phyloP scores from a whole-genome alignment of 30 jellyfish, hydroid and myxozoan species.

The Chironex yamaguchii region DNA sequence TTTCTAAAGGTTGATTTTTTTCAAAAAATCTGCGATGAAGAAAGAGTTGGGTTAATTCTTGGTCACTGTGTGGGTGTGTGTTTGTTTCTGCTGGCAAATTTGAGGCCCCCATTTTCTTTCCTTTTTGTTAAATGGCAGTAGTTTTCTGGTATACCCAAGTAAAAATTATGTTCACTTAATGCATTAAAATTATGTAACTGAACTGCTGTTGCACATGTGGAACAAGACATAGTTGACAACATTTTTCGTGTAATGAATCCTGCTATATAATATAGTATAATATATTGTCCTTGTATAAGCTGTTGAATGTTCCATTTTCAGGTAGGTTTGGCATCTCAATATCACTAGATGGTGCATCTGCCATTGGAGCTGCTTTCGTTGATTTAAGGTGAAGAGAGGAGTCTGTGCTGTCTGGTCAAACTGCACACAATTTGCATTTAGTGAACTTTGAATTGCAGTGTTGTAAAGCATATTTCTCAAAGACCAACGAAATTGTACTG shows the following conservation, averaged over 20 bases:
- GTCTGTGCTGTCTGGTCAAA: conserved; percentile 49
- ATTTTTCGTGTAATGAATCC: conserved; percentile 33
- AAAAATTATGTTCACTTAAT: neutral
- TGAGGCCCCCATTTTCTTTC: conserved; percentile 36
- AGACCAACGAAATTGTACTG: conserved; percentile 39
- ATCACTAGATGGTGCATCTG: too few relatives aligned
- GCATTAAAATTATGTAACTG: neutral
- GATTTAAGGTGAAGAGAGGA: conserved; percentile 30
- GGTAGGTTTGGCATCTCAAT: too few relatives aligned
- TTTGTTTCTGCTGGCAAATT: conserved; percentile 29
- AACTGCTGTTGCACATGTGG: neutral
- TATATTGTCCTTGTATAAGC: conserved; percentile 16
- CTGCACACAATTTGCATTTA: conserved; percentile 59
- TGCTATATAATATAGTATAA: conserved; percentile 34
- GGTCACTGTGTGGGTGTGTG: too few relatives aligned
- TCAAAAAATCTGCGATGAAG: too few relatives aligned
- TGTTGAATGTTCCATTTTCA: neutral
- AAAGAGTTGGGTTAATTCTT: too few relatives aligned
- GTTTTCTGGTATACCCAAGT: neutral
- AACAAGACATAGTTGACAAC: neutral
- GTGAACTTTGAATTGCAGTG: conserved; percentile 16
- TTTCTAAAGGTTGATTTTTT: too few relatives aligned
- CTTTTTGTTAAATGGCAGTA: neutral
- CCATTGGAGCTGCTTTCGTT: neutral
- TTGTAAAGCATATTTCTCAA: conserved; percentile 16